A percentile compares a stretch with the other conserved stretches of the same genome.
Conservation (phyloP, 2,888 invertebrate species). For the Caradrina kadenii region DNA sequence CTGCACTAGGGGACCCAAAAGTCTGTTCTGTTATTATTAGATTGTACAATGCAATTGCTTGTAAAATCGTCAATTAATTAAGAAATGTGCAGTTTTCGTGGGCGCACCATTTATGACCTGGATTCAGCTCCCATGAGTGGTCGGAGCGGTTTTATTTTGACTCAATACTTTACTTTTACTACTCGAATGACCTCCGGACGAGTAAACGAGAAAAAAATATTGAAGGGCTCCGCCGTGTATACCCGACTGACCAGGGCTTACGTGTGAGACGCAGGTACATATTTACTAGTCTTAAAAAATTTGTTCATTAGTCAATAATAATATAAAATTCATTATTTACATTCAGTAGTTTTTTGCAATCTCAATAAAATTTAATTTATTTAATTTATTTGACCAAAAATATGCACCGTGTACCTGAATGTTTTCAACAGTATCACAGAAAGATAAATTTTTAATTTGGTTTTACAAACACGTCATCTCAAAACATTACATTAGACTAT, state of each 20-base stretch:
- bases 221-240: conserved; percentile 71
- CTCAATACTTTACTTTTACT: conserved; percentile 84
- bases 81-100: conserved; percentile 63
- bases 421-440: too few species aligned
- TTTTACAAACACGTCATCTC: too few species aligned
- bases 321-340: too few species aligned
- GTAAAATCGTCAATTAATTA: conserved; percentile 50
- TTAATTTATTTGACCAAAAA: too few species aligned
- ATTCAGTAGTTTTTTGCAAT: background rate
- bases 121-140: conserved; percentile 79
- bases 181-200: conserved; percentile 83
- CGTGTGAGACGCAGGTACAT: conserved; percentile 13
- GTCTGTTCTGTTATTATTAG: background rate
- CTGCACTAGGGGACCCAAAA: background rate
- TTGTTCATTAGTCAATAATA: background rate
- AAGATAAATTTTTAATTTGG: too few species aligned
- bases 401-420: too few species aligned
- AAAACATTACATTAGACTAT: too few species aligned
- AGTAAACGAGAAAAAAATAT: conserved; percentile 76
- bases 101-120: conserved; percentile 82
- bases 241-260: conserved; percentile 69
- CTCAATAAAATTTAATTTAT: background rate
- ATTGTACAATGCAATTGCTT: conserved; percentile 11
- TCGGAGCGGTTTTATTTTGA: conserved; percentile 76
- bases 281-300: background rate